Evolutionary conservation across 2,797 vertebrate genomes (phyloP), one percentile per base, ranked within the genome.

Genomic region (Scolopax rusticola): DNA sequence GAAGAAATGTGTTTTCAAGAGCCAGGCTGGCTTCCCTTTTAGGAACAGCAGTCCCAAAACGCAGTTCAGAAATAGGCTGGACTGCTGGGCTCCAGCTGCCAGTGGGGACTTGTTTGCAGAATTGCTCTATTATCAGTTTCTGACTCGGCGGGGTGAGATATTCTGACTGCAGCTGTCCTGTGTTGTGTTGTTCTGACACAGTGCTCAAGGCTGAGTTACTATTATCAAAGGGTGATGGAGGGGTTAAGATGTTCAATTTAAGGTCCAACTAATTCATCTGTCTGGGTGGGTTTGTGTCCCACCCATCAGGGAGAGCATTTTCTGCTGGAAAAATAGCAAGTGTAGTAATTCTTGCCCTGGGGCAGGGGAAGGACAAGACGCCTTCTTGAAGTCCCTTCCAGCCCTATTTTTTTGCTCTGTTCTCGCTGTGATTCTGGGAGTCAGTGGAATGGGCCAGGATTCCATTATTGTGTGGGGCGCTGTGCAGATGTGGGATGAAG

Each of bases 1-100:
- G 95, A 95, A 97, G 87, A 79, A 93, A 28, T 65, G 93, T 57
- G 74, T 94, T 91, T 81, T 48, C 33, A 12, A 70, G 53, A 93
- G 65, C 36, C 25, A 9, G 80, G 48, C 84, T 82, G 82, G 53
- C 68, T 74, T 75, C 67, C 15, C 65, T 57, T 40, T 15, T 5
- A 15, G 86, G 78, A 92, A 1, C 23, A 32, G 50, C 84, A 3
- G 23, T 68, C 45, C 59, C 50, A 9, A 54, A 67, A n/a, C 1
- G 2, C 10, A 0, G 50, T 4, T 67, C 53, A 2, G 63, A 65
- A 76, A 25, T 5, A 3, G n/a, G 25, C 48, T 13, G 48, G 7
- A 2, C 38, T 11, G 68, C 57, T 8, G 2, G 14, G 76, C 47
- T 57, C 16, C n/a, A 21, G 27, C 41, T 51, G 30, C 53, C 30